These are phyloP conservation scores for Oreohelix idahoensis DNA, from an alignment of 1,140 invertebrate genomes.

Conservation along the genomic window DNA sequence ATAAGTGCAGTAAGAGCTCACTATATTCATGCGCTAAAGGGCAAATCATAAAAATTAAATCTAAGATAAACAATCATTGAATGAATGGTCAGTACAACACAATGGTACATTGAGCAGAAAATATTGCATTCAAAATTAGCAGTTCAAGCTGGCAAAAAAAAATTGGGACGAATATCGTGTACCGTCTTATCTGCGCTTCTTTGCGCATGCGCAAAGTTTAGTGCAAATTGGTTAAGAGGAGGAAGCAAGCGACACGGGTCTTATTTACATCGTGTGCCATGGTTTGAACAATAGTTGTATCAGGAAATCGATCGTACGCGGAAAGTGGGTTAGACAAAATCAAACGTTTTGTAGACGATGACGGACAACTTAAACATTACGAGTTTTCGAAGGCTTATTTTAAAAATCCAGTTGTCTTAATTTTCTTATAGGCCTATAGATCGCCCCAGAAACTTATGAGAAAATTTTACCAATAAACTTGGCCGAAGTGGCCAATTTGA, in stretches of 20 bases:
- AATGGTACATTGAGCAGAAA: too few species aligned
- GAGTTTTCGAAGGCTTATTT: background rate
- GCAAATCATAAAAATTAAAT: too few species aligned
- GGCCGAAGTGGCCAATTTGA: background rate
- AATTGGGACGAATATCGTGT: background rate
- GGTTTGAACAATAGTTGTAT: background rate
- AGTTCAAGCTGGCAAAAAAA: background rate
- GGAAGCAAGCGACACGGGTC: background rate
- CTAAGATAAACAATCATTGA: too few species aligned
- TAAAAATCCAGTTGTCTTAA: background rate
- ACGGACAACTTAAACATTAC: background rate
- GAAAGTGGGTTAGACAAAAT: background rate
- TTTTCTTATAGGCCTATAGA: too few species aligned
- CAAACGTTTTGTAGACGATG: background rate
- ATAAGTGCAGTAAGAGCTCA: too few species aligned
- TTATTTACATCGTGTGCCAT: background rate
- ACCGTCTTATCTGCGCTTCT: background rate
- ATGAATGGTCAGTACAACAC: too few species aligned
- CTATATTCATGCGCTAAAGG: too few species aligned
- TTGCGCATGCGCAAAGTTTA: background rate
- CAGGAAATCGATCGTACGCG: background rate
- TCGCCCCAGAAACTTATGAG: too few species aligned
- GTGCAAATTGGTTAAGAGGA: background rate
- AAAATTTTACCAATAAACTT: background rate
- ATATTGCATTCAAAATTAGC: background rate